phyloP scores from a whole-genome alignment of 2,888 invertebrate species.

The Vandiemenella viatica region DNA sequence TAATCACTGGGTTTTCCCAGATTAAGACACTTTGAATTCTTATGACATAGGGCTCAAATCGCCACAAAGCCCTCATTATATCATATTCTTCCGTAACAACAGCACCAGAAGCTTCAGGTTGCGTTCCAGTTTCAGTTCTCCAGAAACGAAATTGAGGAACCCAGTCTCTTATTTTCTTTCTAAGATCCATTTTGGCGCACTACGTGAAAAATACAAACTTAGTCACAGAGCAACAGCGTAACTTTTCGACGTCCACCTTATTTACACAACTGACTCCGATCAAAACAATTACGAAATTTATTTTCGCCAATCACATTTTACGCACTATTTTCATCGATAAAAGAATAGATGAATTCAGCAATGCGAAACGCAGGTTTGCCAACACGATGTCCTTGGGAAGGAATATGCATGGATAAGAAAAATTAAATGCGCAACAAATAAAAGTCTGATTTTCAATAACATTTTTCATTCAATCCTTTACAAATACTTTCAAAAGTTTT shows the following conservation, averaged over 20 bases:
- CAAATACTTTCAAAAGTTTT: too few species aligned
- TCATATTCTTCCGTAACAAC: constrained; percentile 9
- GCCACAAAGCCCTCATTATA: constrained; percentile 10
- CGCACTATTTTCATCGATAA: constrained; percentile 11
- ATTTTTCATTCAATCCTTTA: too few species aligned
- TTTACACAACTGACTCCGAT: not conserved
- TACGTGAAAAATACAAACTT: not conserved
- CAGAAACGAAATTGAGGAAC: constrained; percentile 8
- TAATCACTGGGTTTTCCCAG: constrained; percentile 29
- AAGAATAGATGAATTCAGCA: not conserved
- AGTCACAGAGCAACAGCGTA: not conserved
- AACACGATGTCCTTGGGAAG: constrained; percentile 2
- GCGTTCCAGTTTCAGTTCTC: constrained; percentile 2
- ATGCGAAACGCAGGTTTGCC: constrained; percentile 3
- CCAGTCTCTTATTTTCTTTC: constrained; percentile 12
- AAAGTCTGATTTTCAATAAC: too few species aligned
- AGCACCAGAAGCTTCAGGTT: constrained; percentile 5
- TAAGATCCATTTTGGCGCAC: not conserved
- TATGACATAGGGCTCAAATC: constrained; percentile 19
- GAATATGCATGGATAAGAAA: too few species aligned
- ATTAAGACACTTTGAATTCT: constrained; percentile 22
- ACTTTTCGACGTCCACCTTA: not conserved
- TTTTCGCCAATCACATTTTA: constrained; percentile 7
- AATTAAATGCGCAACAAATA: too few species aligned
- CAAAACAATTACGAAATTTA: not conserved